Evolutionary conservation across 2,113 vertebrate genomes (phyloP).

Genomic region (Lynx canadensis): DNA sequence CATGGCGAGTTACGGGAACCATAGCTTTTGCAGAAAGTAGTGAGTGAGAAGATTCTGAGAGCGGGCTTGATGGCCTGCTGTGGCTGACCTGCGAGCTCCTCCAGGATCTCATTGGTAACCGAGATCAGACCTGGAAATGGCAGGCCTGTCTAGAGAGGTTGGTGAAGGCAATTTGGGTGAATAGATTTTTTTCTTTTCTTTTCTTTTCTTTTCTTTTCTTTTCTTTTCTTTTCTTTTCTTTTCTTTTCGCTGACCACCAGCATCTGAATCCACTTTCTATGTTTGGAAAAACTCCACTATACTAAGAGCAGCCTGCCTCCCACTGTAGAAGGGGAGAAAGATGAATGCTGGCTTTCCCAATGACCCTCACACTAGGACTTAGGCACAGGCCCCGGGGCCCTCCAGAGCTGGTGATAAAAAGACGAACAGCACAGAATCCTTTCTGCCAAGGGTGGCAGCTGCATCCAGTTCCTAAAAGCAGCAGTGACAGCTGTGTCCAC

Average conservation of each 20-base stretch:
- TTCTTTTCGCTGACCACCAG: too few relatives aligned
- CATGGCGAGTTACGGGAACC: neutral
- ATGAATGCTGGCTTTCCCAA: neutral
- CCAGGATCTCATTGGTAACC: neutral
- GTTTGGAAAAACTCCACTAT: neutral
- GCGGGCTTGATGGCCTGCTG: neutral
- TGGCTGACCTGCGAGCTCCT: neutral
- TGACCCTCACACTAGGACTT: accelerated
- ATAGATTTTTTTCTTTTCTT: neutral
- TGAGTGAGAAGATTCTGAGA: neutral
- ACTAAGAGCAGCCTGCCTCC: neutral
- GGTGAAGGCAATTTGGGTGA: neutral
- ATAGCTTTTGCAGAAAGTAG: neutral
- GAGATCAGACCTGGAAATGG: neutral
- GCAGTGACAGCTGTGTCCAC: neutral
- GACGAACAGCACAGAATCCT: neutral
- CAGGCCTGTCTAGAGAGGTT: neutral
- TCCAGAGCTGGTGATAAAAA: neutral
- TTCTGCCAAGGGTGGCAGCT: neutral
- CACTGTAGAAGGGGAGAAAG: neutral
- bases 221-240: neutral
- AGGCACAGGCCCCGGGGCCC: accelerated
- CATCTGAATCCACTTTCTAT: neutral
- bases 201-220: too few relatives aligned
- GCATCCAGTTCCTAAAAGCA: neutral